Base-by-base conservation (phyloP, 2,888 invertebrate genomes). In the Panopea generosa region DNA sequence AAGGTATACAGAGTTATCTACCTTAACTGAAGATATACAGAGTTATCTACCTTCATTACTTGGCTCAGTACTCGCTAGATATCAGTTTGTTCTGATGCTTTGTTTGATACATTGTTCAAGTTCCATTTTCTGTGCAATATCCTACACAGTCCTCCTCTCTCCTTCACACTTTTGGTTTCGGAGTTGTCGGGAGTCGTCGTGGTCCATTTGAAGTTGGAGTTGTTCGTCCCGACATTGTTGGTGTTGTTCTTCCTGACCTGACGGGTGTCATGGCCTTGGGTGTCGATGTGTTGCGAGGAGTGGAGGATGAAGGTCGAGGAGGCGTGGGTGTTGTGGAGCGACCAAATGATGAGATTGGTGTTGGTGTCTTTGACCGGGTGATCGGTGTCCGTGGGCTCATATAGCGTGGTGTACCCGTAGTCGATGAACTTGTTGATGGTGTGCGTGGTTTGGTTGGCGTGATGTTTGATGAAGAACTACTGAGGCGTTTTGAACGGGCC, bases 391-490 rank as follows among this genome's bases (percentile, higher is more conserved):
- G 67, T 26, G 76, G 73, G 68, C 72, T 75, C 60, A 75, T 75
- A 18, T 77, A 82, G 22, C 76, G 71, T 2, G 84, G 78, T 0
- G 82, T 73, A 29, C 79, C 74, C 24, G 76, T 68, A 20, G 6
- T 16, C 43, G 60, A 50, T 26, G 74, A 69, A 33, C 73, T 50
- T 11, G 66, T 74, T 52, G 83, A 79, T 62, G 83, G 79, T 9
- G 75, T 62, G 68, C 82, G 82, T 59, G 81, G 68, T 49, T 80
- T 77, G 2, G 82, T 74, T 26, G 85, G 84, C 26, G 87, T 82
- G 27, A 88, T 77, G 72, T 85, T 87, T 16, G 88, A 84, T 20
- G 89, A 87, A 26, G 89, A 89, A 24, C 82, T 86, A 72, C 88
- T 88, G 27, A 89, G 78, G 40, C 89, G 86, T 61, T 87, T 88